Evolutionary conservation across 2,888 invertebrate genomes (phyloP).

Genomic region (Ormyrus pomaceus): DNA sequence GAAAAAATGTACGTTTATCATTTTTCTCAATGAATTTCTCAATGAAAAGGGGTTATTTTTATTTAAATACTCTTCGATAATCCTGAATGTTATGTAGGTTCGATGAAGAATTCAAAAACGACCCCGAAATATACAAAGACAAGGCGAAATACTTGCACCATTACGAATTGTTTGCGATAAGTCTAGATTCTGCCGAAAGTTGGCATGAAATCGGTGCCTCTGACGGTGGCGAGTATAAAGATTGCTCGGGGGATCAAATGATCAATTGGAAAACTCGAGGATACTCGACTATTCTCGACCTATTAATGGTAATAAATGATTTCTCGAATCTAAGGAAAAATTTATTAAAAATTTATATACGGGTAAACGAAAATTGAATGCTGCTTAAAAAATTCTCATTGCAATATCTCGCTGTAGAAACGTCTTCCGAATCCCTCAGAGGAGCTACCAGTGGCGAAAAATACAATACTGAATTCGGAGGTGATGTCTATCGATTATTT

Average conservation of each 20-base stretch:
- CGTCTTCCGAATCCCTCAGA: slow-evolving; percentile 63
- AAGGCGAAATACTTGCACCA: slow-evolving; percentile 51
- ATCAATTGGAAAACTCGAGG: slow-evolving; percentile 67
- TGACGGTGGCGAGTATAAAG: neutral
- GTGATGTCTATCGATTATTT: slow-evolving; percentile 65
- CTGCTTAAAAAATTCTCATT: no score
- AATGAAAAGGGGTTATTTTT: no score
- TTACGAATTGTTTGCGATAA: slow-evolving; percentile 54
- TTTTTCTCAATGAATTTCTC: no score
- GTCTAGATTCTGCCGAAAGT: slow-evolving; percentile 47
- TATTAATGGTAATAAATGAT: slow-evolving; percentile 64
- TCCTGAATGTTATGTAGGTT: slow-evolving; percentile 42
- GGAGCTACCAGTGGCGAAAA: slow-evolving; percentile 66
- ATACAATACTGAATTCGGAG: slow-evolving; percentile 65
- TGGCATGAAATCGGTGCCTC: slow-evolving; percentile 53
- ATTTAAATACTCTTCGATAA: no score
- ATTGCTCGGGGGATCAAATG: slow-evolving; percentile 48
- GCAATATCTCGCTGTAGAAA: slow-evolving; percentile 30
- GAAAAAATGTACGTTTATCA: slow-evolving; percentile 29
- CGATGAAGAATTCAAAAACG: slow-evolving; percentile 54
- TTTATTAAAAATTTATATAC: no score
- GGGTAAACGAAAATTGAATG: no score
- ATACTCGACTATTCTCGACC: slow-evolving; percentile 66
- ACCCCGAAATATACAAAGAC: slow-evolving; percentile 56
- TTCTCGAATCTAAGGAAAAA: no score